Evolutionary conservation across 2,113 vertebrate species (phyloP), one percentile per base, ranked within the genome.

Genomic region (Sialia sialis): DNA sequence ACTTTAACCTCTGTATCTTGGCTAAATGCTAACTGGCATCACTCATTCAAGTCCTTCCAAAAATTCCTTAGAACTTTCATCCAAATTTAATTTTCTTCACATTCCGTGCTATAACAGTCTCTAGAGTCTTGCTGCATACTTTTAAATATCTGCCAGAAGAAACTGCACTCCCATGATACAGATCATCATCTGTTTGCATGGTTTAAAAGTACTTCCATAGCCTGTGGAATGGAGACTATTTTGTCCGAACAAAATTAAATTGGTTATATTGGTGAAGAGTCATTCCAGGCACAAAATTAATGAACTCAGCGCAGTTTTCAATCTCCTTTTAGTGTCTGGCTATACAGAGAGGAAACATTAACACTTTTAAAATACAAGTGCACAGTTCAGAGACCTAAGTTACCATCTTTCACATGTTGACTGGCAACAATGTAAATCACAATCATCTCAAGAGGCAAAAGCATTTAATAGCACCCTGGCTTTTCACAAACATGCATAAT

Each of bases 61-160:
- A 95, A 93, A 87, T 87, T 90, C 38, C 67, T 89, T 63, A 66
- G 34, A 91, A 90, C 67, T 85, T 95, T 59, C 41, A 91, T 90
- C 81, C 84, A 95, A 96, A 94, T 73, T 77, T 46, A 85, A 79
- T 94, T 93, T 96, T 91, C 78, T 93, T 89, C 95, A 91, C 84
- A 89, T 93, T 91, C 67, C 0, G 0, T 36, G 62, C 84, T 74
- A 91, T 67, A 80, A 94, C 85, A 73, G 39, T 30, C 74, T 56
- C 62, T 55, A 64, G 59, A 87, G 76, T 32, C 55, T 77, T 63
- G 48, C 29, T 52, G 51, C 56, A 69, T 74, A 25, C 76, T 92
- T 92, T 82, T 62, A 91, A 91, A 77, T 55, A 87, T 88, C 72
- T 95, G 67, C 63, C 87, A 95, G 78, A 76, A 85, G 67, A 55